Base-by-base conservation (phyloP, 2,888 invertebrate species). In the Pyrocoelia pectoralis region DNA sequence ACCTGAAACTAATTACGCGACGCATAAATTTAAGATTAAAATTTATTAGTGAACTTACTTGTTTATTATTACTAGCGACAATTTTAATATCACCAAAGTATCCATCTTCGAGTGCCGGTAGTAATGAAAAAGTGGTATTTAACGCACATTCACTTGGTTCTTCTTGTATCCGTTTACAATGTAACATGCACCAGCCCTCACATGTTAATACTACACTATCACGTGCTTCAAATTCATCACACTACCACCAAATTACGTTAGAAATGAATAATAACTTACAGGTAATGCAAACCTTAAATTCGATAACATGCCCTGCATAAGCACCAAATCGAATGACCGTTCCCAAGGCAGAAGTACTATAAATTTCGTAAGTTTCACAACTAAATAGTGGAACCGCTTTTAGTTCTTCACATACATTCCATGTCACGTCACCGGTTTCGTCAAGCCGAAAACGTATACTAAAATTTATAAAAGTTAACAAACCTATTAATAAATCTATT, bases 341-440 rank as follows among this genome's bases (percentile, higher is more conserved):
- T 13, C 79, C 78, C 10, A 80, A 72, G 40, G 76, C 72, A 4
- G 79, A 77, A 15, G 76, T 76, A 55, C 72, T 77, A 66, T 80
- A 80, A 54, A 86, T 81, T 81, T 89, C 88, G 76, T 87, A 89
- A n/a, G 88, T 88, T 78, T 89, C 88, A 80, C 88, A 89, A 74
- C 84, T 85, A 76, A 89, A 89, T 71, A 89, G 81, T 24, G 88
- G 87, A 73, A 87, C 73, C 14, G 71, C 68, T 71, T 85, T 84
- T 1, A 84, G 80, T 68, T 84, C 83, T 50, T 86, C 85, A 46
- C 85, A 80, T 65, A 87, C 81, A 70, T 84, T 86, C 88, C 88
- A 88, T 5, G 84, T 84, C 5, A 88, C 87, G 79, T 88, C 88
- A 29, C 88, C 87, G 70, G 82, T 85, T 69, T 87, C 86, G 74